Base-by-base conservation (phyloP, 2,888 invertebrate genomes). In the Agonum fuliginosum region DNA sequence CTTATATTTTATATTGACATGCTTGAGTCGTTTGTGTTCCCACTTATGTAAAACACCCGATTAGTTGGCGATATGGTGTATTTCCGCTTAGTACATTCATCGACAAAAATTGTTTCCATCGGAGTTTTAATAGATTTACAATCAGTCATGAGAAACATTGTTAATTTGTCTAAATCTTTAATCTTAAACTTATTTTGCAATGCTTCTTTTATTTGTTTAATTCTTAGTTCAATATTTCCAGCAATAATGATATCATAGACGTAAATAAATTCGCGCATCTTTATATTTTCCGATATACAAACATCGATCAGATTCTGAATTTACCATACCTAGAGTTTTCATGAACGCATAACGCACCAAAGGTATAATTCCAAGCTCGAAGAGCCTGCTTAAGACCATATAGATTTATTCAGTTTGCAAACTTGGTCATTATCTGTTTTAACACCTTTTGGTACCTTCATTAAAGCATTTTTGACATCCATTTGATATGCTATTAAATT, bases 221-320 rank as follows among this genome's bases (percentile, higher is more conserved):
- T 46, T 19, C 19, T 14, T 19, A 2, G 8, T 19, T 19, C 0
- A 14, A 1, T 65, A 4, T 80, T 80, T 72, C 81, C 79, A 19
- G 80, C 78, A 19, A 83, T 51, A 14, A 83, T 73, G 20, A 83
- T 80, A 75, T 83, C 83, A 76, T 83, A 83, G 1, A 84, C 83
- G 30, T 3, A 84, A 54, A 78, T 78, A 81, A 2, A 81, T 30
- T 30, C 51, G 71, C 8, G 41, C 8, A n/a, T 43, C 43, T 3
- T 69, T 14, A 46, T 2, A 46, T 4, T 17, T 3, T 0, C 1
- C 3, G 14, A 17, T 4, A 14, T 46, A 46, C 6, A 46, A 17
- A 19, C 46, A 46, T 46, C 19, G 8, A 8, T 46, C 46, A 1
- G 14, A 8, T 46, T 46, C 19, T 19, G 46, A 46, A 8, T 46